phyloP scores from a whole-genome alignment of 2,113 vertebrate species.

The Channa maculata region DNA sequence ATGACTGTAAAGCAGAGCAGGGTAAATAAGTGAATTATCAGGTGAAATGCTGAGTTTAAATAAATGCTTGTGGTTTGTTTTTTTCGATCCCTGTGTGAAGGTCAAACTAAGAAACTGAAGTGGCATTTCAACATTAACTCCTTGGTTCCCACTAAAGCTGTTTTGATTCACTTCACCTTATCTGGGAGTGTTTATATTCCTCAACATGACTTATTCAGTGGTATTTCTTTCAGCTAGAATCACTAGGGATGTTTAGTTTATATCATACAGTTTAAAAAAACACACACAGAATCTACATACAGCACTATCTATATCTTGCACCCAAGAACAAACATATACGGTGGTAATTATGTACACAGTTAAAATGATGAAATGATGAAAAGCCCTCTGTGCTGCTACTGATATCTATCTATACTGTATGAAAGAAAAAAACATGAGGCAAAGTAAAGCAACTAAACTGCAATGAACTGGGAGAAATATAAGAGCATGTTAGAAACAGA shows the following conservation, averaged over 20 bases:
- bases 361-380: conserved; percentile 30
- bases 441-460: background rate
- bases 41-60: conserved; percentile 47
- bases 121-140: conserved; percentile 39
- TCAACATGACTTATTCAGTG: conserved; percentile 70
- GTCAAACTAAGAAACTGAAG: conserved; percentile 40
- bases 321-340: conserved; percentile 8
- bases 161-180: conserved; percentile 56
- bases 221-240: conserved; percentile 51
- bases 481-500: conserved; percentile 10
- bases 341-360: conserved; percentile 52
- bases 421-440: background rate
- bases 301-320: conserved; percentile 42
- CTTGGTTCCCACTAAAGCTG: conserved; percentile 35
- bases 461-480: background rate
- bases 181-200: conserved; percentile 61
- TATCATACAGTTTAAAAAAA: conserved; percentile 3
- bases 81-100: conserved; percentile 34
- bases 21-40: conserved; percentile 38
- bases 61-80: conserved; percentile 44
- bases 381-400: background rate
- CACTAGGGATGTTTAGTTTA: conserved; percentile 51
- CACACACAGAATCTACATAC: background rate
- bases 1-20: conserved; percentile 10
- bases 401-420: conserved; percentile 18